phyloP scores from a whole-genome alignment of 23 tunicate species.

The Ciona savignyi region DNA sequence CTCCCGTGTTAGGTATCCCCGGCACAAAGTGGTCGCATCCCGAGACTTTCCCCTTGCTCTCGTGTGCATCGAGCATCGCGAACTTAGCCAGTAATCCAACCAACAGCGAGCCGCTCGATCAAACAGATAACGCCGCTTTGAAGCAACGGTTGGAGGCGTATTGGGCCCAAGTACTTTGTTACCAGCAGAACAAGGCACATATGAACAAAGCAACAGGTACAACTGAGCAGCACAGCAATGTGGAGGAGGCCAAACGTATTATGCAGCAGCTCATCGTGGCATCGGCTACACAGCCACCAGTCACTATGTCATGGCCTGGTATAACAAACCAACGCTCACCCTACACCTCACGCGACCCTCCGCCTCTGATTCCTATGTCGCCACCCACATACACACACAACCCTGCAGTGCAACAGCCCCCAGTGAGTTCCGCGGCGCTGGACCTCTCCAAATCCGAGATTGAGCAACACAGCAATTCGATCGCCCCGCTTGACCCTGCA shows the following conservation, averaged over 20 bases:
- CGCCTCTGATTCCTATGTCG: too few relatives aligned
- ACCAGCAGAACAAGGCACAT: slow-evolving; percentile 17
- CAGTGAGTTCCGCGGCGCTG: too few relatives aligned
- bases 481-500: not conserved
- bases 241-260: not conserved
- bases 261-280: slow-evolving; percentile 11
- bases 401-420: not conserved
- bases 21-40: too few relatives aligned
- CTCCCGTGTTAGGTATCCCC: too few relatives aligned
- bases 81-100: not conserved
- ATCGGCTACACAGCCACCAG: slow-evolving; percentile 2
- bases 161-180: slow-evolving; percentile 19
- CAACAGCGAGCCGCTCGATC: too few relatives aligned
- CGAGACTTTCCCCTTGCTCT: not conserved
- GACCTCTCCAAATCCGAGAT: slow-evolving; percentile 1
- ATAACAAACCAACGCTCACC: too few relatives aligned
- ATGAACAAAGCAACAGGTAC: not conserved
- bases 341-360: too few relatives aligned
- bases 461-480: not conserved
- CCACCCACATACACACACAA: too few relatives aligned
- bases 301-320: not conserved
- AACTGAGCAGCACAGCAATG: not conserved
- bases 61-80: slow-evolving; percentile 3
- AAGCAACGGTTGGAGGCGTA: slow-evolving; percentile 16
- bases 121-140: not conserved